phyloP scores from a whole-genome alignment of 2,888 invertebrate genomes.

The Cantharis rustica region DNA sequence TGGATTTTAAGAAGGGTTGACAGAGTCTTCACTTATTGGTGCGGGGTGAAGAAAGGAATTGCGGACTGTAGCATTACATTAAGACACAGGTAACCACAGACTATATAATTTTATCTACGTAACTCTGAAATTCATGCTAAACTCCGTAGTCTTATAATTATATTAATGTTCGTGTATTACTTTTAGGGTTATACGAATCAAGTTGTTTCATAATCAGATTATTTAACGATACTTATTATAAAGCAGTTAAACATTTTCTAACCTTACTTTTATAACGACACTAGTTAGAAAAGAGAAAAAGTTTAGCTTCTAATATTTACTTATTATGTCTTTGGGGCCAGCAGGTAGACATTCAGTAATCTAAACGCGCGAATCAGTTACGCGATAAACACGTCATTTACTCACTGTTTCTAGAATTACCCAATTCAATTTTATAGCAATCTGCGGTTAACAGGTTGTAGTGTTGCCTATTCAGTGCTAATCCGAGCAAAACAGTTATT shows the following conservation, averaged over 20 bases:
- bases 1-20: conserved; percentile 59
- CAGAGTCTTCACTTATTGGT: conserved; percentile 30
- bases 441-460: no score
- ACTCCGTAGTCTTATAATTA: neutral
- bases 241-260: neutral
- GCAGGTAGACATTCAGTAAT: no score
- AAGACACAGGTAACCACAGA: conserved; percentile 19
- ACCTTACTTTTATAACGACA: neutral
- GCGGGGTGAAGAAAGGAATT: conserved; percentile 17
- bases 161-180: neutral
- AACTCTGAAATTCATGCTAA: neutral
- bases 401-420: no score
- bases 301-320: no score
- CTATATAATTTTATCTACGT: neutral
- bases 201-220: neutral
- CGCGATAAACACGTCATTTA: no score
- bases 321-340: no score
- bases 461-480: no score
- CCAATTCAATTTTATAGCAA: no score
- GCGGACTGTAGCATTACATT: conserved; percentile 14
- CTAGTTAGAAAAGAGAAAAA: no score
- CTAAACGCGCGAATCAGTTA: no score
- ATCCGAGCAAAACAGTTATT: no score
- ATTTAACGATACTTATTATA: neutral
- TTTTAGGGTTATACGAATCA: neutral